phyloP scores from a whole-genome alignment of 2,797 vertebrate species.

The Acanthiza pusilla region DNA sequence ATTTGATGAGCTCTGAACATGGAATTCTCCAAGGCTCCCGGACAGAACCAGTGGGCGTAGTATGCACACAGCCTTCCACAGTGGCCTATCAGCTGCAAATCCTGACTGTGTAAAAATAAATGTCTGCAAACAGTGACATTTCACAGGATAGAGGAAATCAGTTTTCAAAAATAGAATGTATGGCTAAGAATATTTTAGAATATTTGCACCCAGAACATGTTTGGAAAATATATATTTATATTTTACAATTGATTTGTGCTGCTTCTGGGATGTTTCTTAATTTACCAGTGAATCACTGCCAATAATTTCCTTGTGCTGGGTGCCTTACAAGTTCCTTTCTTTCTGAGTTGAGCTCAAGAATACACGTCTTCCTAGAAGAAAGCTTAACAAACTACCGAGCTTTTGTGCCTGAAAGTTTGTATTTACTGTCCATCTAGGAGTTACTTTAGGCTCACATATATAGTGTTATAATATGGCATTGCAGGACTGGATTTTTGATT shows the following conservation, averaged over 20 bases:
- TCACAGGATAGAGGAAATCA: background rate
- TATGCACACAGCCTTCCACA: background rate
- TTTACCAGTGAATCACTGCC: background rate
- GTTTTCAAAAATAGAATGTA: background rate
- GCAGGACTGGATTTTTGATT: background rate
- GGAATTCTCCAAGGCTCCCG: background rate
- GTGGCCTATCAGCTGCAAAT: background rate
- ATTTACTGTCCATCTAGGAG: background rate
- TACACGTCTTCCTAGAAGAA: background rate
- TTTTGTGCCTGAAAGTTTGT: background rate
- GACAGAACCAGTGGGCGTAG: rapidly evolving
- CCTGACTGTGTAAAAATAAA: background rate
- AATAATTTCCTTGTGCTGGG: background rate
- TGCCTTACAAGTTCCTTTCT: background rate
- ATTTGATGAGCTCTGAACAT: background rate
- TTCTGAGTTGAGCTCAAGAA: background rate
- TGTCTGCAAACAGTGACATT: background rate
- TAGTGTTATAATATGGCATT: background rate
- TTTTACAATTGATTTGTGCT: background rate
- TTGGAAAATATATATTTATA: background rate
- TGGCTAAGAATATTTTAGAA: background rate
- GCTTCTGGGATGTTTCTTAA: background rate
- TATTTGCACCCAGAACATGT: background rate
- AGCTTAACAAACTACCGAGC: background rate
- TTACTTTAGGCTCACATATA: background rate